phyloP scores from a whole-genome alignment of 2,888 invertebrate genomes.

The Hymenopus coronatus region DNA sequence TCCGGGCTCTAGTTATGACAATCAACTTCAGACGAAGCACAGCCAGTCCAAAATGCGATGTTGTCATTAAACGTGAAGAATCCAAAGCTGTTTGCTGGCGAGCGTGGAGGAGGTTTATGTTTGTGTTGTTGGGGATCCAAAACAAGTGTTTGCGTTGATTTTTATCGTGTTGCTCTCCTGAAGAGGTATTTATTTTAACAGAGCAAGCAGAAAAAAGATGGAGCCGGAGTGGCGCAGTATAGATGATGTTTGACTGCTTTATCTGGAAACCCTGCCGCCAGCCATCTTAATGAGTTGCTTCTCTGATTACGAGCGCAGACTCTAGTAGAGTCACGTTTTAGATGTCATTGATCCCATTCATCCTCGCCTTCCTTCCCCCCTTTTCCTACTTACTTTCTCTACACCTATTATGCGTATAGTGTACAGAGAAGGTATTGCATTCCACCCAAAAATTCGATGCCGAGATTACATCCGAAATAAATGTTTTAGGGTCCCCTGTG shows the following conservation, averaged over 20 bases:
- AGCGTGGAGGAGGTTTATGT: background rate
- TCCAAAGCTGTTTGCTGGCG: too few relatives aligned
- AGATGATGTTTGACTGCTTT: background rate
- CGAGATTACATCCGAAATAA: too few relatives aligned
- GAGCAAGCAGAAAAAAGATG: background rate
- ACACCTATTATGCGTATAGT: too few relatives aligned
- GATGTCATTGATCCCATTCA: background rate
- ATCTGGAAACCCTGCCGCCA: background rate
- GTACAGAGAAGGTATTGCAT: too few relatives aligned
- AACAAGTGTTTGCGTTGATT: background rate
- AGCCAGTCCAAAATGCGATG: too few relatives aligned
- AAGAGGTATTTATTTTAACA: background rate
- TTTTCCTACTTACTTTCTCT: too few relatives aligned
- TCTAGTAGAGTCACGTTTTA: background rate
- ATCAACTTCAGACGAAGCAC: too few relatives aligned
- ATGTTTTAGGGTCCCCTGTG: too few relatives aligned
- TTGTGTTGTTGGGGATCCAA: background rate
- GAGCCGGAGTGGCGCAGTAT: background rate
- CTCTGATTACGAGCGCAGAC: background rate
- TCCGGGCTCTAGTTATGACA: too few relatives aligned
- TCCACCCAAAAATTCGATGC: too few relatives aligned
- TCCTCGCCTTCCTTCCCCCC: too few relatives aligned
- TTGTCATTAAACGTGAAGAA: too few relatives aligned
- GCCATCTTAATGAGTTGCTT: background rate
- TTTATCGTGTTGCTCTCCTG: background rate